phyloP scores from a whole-genome alignment of 2,888 invertebrate species.

The Synergus japonicus region DNA sequence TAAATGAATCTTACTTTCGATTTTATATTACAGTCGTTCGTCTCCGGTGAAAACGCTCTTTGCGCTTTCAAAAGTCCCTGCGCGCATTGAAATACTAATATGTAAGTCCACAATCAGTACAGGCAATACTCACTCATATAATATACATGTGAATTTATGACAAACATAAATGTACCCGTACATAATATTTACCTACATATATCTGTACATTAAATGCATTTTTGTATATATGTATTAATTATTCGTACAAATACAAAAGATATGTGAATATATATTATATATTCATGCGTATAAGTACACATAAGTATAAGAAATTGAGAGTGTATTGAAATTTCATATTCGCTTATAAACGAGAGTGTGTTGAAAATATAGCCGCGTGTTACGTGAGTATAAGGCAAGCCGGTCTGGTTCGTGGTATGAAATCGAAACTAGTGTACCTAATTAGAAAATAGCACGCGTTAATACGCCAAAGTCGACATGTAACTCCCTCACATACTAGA shows the following conservation, averaged over 20 bases:
- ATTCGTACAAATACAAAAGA: neutral
- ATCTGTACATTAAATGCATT: neutral
- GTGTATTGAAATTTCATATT: constrained; percentile 14
- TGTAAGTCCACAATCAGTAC: neutral
- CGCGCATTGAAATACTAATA: constrained; percentile 17
- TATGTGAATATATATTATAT: neutral
- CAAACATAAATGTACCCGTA: neutral
- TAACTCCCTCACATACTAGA: constrained; percentile 29
- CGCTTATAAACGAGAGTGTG: constrained; percentile 8
- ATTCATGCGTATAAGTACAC: neutral
- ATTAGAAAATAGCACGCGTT: constrained; percentile 57
- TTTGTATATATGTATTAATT: neutral
- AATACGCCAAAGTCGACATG: constrained; percentile 41
- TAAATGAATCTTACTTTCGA: constrained; percentile 61
- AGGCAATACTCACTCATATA: neutral
- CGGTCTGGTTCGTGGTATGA: constrained; percentile 53
- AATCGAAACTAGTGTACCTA: constrained; percentile 59
- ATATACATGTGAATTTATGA: neutral
- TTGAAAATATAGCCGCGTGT: constrained; percentile 40
- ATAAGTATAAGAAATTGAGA: neutral
- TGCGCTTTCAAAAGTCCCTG: constrained; percentile 68
- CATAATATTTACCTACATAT: neutral
- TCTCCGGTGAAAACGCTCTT: constrained; percentile 62
- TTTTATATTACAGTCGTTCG: constrained; percentile 54
- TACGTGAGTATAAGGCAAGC: constrained; percentile 53